phyloP scores from a whole-genome alignment of 92 coral and sea anemone genomes.

The Epizoanthus illoricatus region DNA sequence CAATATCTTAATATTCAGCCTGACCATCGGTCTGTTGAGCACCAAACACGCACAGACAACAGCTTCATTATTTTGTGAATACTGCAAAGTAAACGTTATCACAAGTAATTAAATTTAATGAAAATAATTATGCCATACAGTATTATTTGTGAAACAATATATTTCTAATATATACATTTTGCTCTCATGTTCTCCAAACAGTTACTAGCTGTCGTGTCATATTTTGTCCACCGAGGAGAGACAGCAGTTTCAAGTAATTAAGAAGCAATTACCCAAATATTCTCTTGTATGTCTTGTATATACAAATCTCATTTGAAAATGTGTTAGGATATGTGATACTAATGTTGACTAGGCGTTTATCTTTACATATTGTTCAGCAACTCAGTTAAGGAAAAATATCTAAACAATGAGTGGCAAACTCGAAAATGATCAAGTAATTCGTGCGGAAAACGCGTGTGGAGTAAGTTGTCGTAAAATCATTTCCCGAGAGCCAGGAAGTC shows the following conservation, averaged over 20 bases:
- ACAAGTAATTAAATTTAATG: slow-evolving; percentile 19
- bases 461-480: too few relatives aligned
- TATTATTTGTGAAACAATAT: neutral
- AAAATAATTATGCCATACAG: slow-evolving; percentile 25
- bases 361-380: neutral
- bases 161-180: slow-evolving; percentile 1
- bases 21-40: neutral
- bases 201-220: neutral
- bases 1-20: too few relatives aligned
- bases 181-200: slow-evolving; percentile 10
- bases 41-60: neutral
- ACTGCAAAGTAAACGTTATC: slow-evolving; percentile 9
- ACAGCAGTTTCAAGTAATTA: neutral
- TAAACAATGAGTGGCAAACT: neutral
- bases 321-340: too few relatives aligned
- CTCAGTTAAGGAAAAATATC: neutral
- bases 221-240: neutral
- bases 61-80: neutral
- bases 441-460: neutral
- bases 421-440: neutral
- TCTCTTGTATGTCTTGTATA: too few relatives aligned
- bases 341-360: neutral
- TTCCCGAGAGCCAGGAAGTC: too few relatives aligned
- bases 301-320: too few relatives aligned
- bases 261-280: neutral